A percentile compares a stretch with the other conserved stretches of the same genome.
These are phyloP conservation scores for Chlamydotis undulata DNA, from an alignment of 2,113 vertebrate genomes.

Conservation along the genomic window DNA sequence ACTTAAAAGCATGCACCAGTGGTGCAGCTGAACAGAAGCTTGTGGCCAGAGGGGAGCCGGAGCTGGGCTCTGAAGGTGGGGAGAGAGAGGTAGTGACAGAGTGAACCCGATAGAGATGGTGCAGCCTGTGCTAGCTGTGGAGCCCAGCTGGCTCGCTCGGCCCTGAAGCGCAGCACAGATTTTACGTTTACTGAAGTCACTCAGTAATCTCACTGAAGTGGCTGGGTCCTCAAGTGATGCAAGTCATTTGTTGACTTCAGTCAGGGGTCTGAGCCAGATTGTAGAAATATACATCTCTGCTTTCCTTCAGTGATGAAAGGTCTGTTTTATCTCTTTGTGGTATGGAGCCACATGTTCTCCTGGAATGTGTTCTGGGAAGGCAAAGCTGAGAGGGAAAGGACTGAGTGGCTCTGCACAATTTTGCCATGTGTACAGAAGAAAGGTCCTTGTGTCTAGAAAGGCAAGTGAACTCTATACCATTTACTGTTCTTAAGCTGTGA, in stretches of 20 bases:
- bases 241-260: slow-evolving; percentile 1
- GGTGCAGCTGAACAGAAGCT: not conserved
- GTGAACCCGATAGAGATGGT: accelerated
- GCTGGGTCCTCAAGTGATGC: not conserved
- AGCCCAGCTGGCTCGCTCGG: accelerated
- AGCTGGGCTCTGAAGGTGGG: not conserved
- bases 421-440: not conserved
- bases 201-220: slow-evolving; percentile 1
- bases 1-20: not conserved
- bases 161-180: not conserved
- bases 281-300: not conserved
- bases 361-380: not conserved
- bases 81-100: not conserved
- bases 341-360: not conserved
- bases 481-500: not conserved
- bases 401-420: not conserved
- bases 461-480: not conserved
- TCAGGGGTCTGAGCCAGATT: not conserved
- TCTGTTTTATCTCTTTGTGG: slow-evolving; percentile 20
- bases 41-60: not conserved
- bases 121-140: not conserved
- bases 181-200: not conserved
- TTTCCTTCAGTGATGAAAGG: not conserved
- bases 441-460: not conserved
- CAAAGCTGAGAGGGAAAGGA: not conserved